phyloP scores from a whole-genome alignment of 2,797 vertebrate genomes.

The Micropoecilia bifurca region DNA sequence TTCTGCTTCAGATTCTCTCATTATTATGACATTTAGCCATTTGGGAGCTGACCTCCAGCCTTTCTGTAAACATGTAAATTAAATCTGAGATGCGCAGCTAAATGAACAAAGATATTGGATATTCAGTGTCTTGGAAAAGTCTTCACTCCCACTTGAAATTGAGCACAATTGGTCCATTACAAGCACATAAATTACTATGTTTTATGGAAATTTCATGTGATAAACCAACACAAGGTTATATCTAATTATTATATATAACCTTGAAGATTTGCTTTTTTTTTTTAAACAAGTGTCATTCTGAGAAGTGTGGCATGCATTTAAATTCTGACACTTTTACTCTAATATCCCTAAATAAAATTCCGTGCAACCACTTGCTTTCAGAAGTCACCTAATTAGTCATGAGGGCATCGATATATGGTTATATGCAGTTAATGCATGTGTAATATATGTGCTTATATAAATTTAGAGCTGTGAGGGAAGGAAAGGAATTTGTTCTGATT shows the following conservation, averaged over 20 bases:
- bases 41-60: conserved; percentile 26
- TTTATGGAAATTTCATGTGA: not conserved
- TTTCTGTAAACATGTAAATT: conserved; percentile 23
- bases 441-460: not conserved
- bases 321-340: not conserved
- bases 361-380: not conserved
- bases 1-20: conserved; percentile 30
- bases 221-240: not conserved
- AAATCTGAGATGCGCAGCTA: conserved; percentile 9
- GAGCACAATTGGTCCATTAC: not conserved
- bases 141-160: not conserved
- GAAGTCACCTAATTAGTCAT: not conserved
- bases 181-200: not conserved
- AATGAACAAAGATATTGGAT: conserved; percentile 5
- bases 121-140: not conserved
- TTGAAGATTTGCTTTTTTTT: not conserved
- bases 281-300: not conserved
- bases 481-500: not conserved
- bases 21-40: conserved; percentile 34
- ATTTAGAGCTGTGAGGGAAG: not conserved
- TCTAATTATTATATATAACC: not conserved
- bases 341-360: not conserved
- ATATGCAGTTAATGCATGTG: too few species aligned
- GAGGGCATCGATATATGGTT: not conserved
- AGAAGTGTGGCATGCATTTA: not conserved